phyloP scores from a whole-genome alignment of 2,888 invertebrate species.

The Noctua janthina region DNA sequence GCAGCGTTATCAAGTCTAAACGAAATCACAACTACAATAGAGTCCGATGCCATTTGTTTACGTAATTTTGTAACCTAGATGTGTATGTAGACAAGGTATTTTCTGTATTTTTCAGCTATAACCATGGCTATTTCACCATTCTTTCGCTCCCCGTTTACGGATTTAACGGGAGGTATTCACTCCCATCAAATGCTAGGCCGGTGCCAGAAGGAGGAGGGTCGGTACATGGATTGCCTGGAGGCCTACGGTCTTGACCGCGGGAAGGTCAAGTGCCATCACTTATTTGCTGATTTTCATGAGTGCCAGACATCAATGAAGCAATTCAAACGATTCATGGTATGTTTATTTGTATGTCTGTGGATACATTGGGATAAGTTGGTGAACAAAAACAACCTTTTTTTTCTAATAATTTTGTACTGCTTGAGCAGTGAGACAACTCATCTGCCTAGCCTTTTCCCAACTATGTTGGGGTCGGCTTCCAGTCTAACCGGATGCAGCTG shows the following conservation, averaged over 20 bases:
- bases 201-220: conserved; percentile 93
- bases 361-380: background rate
- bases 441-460: too few species aligned
- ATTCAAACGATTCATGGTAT: conserved; percentile 90
- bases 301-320: conserved; percentile 92
- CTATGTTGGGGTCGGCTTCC: too few species aligned
- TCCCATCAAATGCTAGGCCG: conserved; percentile 92
- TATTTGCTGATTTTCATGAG: conserved; percentile 93
- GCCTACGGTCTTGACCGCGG: conserved; percentile 94
- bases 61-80: conserved; percentile 80
- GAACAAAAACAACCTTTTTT: background rate
- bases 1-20: background rate
- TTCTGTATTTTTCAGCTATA: conserved; percentile 51
- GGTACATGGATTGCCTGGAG: conserved; percentile 94
- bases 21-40: background rate
- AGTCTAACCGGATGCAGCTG: too few species aligned
- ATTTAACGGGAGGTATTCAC: conserved; percentile 91
- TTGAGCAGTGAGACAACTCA: background rate
- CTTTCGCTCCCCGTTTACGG: conserved; percentile 93
- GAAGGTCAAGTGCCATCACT: conserved; percentile 90
- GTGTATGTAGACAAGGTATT: conserved; percentile 6
- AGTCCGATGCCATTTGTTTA: conserved; percentile 74
- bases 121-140: conserved; percentile 92
- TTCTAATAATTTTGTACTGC: background rate
- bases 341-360: conserved; percentile 39